Evolutionary conservation across 2,113 vertebrate genomes (phyloP).

Genomic region (Spizaetus ornatus): DNA sequence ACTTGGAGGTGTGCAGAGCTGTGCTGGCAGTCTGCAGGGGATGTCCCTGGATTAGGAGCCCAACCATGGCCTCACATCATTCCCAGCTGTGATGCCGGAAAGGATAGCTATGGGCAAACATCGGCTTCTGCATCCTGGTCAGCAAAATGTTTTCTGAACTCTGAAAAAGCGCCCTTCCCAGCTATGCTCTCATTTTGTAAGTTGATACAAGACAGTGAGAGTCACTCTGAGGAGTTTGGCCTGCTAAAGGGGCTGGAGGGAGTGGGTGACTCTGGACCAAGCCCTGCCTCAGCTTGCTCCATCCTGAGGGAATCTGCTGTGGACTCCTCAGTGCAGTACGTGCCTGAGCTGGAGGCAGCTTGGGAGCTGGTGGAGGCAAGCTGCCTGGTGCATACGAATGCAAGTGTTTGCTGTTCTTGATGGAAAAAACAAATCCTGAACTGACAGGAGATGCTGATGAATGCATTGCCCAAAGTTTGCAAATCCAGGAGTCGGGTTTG

Average conservation of each 20-base stretch:
- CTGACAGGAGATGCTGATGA: background rate
- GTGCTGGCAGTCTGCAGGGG: background rate
- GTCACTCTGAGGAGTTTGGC: background rate
- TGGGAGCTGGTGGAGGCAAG: background rate
- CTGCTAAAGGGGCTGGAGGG: background rate
- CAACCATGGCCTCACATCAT: background rate
- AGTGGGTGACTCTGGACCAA: background rate
- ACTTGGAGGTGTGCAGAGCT: no score
- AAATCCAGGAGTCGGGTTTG: background rate
- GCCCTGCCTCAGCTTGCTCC: background rate
- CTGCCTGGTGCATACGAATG: background rate
- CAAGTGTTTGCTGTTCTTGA: background rate
- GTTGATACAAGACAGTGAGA: background rate
- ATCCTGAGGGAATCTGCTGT: background rate
- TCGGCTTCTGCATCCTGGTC: background rate
- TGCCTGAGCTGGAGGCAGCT: background rate
- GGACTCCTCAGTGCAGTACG: fast-evolving
- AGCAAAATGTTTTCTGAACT: background rate
- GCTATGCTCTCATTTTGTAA: background rate
- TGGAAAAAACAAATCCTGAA: background rate
- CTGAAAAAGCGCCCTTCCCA: background rate
- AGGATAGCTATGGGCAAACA: background rate
- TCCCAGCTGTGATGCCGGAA: background rate
- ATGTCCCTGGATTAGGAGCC: background rate
- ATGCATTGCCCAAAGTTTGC: background rate